phyloP scores from a whole-genome alignment of 2,797 vertebrate species.

The Lepus oiostolus region DNA sequence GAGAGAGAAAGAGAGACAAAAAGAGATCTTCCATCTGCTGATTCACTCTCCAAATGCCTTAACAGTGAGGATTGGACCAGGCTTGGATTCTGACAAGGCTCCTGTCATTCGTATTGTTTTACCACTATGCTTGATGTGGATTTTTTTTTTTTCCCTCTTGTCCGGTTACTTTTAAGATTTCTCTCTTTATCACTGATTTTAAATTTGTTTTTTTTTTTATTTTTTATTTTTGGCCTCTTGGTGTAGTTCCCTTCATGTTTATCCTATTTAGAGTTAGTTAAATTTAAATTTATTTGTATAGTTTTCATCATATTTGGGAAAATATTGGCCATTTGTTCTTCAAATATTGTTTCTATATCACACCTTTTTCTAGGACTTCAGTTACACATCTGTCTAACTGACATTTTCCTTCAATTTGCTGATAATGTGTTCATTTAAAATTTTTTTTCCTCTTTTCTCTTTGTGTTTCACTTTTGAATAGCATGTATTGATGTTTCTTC shows the following conservation, averaged over 20 bases:
- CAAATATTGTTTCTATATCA: neutral
- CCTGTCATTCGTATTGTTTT: neutral
- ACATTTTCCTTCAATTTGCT: neutral
- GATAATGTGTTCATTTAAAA: neutral
- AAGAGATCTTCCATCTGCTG: too few species aligned
- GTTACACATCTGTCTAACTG: neutral
- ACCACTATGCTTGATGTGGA: neutral
- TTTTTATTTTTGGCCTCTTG: neutral
- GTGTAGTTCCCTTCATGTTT: slow-evolving; percentile 27
- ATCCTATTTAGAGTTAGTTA: neutral
- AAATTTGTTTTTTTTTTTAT: neutral
- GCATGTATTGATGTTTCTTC: neutral
- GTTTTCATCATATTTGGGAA: slow-evolving; percentile 6
- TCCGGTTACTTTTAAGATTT: slow-evolving; percentile 18
- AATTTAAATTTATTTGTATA: neutral
- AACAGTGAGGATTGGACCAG: too few species aligned
- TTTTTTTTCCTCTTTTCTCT: neutral
- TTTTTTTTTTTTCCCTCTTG: neutral
- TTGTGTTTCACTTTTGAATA: neutral
- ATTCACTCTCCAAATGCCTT: too few species aligned
- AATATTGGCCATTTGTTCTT: neutral
- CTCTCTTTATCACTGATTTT: slow-evolving; percentile 9
- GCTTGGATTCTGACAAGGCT: neutral
- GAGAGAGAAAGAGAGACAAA: too few species aligned
- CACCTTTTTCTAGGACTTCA: neutral